Conservation (phyloP, 2,888 invertebrate species). For the Drosophila emarginata region DNA sequence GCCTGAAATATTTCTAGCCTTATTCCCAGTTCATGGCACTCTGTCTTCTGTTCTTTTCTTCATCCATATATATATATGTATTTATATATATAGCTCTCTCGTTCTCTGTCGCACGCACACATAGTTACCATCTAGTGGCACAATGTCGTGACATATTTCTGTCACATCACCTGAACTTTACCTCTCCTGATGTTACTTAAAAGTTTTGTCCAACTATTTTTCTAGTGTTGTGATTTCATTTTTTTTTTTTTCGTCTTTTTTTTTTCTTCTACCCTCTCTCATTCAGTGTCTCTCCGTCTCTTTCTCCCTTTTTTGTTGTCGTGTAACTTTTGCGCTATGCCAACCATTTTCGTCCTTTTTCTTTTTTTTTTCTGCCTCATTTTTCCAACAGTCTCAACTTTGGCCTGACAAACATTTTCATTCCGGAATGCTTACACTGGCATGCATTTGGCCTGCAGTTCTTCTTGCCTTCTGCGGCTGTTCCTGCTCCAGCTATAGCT, state of each 20-base stretch:
- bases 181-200: slow-evolving; percentile 41
- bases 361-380: slow-evolving; percentile 7
- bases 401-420: slow-evolving; percentile 68
- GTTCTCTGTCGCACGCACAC: too few relatives aligned
- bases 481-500: background rate
- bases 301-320: background rate
- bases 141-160: slow-evolving; percentile 48
- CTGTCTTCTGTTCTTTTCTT: background rate
- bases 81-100: slow-evolving; percentile 24
- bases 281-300: background rate
- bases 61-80: background rate
- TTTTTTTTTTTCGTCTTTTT: background rate
- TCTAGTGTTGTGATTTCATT: slow-evolving; percentile 61
- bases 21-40: slow-evolving; percentile 6
- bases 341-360: slow-evolving; percentile 49
- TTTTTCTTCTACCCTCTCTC: background rate
- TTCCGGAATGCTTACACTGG: slow-evolving; percentile 42
- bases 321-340: slow-evolving; percentile 53
- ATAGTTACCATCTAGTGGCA: background rate
- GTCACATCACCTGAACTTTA: slow-evolving; percentile 60
- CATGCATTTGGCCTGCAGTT: slow-evolving; percentile 46
- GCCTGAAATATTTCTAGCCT: slow-evolving; percentile 56
- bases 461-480: background rate
- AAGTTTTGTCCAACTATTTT: slow-evolving; percentile 69
- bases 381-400: slow-evolving; percentile 32